These are phyloP conservation scores for Oncorhynchus mykiss DNA, from an alignment of 2,113 vertebrate species.

Conservation along the genomic window DNA sequence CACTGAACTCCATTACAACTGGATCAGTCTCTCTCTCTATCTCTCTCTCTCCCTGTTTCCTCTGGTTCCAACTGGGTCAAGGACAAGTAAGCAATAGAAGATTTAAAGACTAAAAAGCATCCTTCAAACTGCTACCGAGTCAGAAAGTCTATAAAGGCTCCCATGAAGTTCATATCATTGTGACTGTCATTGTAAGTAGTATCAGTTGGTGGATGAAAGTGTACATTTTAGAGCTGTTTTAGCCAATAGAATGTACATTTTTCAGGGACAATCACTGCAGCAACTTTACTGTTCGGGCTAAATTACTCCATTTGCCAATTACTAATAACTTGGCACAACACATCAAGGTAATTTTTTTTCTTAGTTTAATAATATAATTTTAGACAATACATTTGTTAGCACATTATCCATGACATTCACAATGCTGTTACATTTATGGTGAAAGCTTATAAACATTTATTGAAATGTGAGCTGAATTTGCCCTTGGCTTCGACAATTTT, in stretches of 20 bases:
- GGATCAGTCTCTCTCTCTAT: constrained; percentile 26
- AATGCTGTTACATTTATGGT: constrained; percentile 55
- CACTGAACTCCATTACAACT: constrained; percentile 55
- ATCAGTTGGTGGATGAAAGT: background rate
- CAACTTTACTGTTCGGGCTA: background rate
- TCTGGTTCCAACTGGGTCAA: background rate
- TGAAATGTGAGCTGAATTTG: constrained; percentile 57
- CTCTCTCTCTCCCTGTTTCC: constrained; percentile 3
- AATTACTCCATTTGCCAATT: constrained; percentile 1
- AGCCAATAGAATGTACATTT: background rate
- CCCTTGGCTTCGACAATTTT: constrained; percentile 68
- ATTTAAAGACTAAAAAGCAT: too few species aligned
- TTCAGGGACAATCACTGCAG: background rate
- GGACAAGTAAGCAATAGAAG: too few species aligned
- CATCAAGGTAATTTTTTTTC: constrained; percentile 45
- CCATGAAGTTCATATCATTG: background rate
- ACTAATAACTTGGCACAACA: background rate
- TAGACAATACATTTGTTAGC: constrained; percentile 61
- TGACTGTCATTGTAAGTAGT: background rate
- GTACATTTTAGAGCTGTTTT: background rate
- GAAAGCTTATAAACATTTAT: constrained; percentile 64
- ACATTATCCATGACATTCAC: constrained; percentile 72
- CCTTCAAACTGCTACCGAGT: too few species aligned
- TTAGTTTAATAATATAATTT: constrained; percentile 54
- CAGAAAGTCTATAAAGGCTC: background rate